Evolutionary conservation across 2,888 invertebrate species (phyloP), one percentile per base, ranked within the genome.

Genomic region (Microctonus brassicae): DNA sequence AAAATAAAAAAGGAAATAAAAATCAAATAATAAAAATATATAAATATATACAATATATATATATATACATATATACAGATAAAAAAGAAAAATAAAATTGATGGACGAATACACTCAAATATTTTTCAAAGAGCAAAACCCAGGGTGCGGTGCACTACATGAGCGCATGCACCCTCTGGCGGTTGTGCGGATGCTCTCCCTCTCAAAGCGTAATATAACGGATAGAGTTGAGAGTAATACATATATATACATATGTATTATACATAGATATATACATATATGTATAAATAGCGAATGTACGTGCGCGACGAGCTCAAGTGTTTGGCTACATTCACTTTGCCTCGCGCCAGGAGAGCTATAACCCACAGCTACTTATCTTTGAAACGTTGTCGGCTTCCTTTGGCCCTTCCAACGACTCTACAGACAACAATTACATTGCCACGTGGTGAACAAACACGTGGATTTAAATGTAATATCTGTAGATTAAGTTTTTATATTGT

Each of bases 51-150:
- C n/a, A n/a, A n/a, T n/a, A n/a, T n/a, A n/a, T n/a, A n/a, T n/a
- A n/a, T n/a, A n/a, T n/a, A n/a, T n/a, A n/a, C n/a, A n/a, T n/a
- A n/a, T n/a, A n/a, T n/a, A n/a, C n/a, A n/a, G n/a, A n/a, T n/a
- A n/a, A n/a, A n/a, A n/a, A n/a, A n/a, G n/a, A n/a, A n/a, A n/a
- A n/a, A n/a, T n/a, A n/a, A 70, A 69, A 24, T 62, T 52, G 71
- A 68, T 70, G 66, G 60, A 64, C 68, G 72, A 71, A 70, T 60
- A 64, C 34, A 66, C 69, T 69, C 74, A 75, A 71, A 75, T 67
- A 76, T 78, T 74, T 77, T 78, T 77, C 76, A 73, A 63, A 10
- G 9, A 33, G 29, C 17, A 5, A 17, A 7, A 47, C n/a, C 13
- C n/a, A 39, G 62, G 39, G 62, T 22, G 33, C 47, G 47, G 47